A percentile compares a stretch with the other conserved stretches of the same genome.
Conservation (phyloP, 1,140 invertebrate genomes). For the Brachionus manjavacas region DNA sequence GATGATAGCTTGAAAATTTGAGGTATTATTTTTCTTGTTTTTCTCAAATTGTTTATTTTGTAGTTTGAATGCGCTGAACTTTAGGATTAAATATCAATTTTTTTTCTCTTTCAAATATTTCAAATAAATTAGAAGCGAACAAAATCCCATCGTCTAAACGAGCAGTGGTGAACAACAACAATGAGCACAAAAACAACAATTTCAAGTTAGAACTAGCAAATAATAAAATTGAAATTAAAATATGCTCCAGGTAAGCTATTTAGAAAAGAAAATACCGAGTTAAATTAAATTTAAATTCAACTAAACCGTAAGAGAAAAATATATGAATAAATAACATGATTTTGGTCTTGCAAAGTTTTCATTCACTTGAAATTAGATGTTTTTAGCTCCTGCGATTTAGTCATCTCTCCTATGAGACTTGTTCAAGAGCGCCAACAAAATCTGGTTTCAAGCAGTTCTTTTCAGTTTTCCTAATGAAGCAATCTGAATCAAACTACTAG, state of each 20-base stretch:
- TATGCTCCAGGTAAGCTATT: conserved; percentile 27
- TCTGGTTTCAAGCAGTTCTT: neutral
- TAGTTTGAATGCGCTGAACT: neutral
- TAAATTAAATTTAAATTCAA: neutral
- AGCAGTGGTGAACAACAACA: neutral
- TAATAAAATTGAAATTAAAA: conserved; percentile 16
- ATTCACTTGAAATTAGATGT: neutral
- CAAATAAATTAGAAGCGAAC: conserved; percentile 3
- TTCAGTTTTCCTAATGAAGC: conserved; percentile 12
- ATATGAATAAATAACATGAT: neutral
- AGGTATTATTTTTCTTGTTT: conserved; percentile 13
- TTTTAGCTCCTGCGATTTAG: neutral
- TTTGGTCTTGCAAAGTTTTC: neutral
- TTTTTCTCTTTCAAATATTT: conserved; percentile 11
- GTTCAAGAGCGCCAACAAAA: neutral
- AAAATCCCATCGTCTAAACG: conserved; percentile 5
- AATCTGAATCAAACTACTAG: neutral
- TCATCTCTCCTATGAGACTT: neutral
- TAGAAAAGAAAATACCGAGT: neutral
- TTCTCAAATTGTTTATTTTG: conserved; percentile 7
- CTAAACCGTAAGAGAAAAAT: neutral
- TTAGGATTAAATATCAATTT: conserved; percentile 31
- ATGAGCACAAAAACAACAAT: conserved; percentile 8
- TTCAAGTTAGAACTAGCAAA: conserved; percentile 17
- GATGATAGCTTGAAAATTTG: conserved; percentile 8